A percentile compares a stretch with the other conserved stretches of the same genome.
phyloP scores from a whole-genome alignment of 64 coral and sea anemone species.

The Dendronephthya gigantea region DNA sequence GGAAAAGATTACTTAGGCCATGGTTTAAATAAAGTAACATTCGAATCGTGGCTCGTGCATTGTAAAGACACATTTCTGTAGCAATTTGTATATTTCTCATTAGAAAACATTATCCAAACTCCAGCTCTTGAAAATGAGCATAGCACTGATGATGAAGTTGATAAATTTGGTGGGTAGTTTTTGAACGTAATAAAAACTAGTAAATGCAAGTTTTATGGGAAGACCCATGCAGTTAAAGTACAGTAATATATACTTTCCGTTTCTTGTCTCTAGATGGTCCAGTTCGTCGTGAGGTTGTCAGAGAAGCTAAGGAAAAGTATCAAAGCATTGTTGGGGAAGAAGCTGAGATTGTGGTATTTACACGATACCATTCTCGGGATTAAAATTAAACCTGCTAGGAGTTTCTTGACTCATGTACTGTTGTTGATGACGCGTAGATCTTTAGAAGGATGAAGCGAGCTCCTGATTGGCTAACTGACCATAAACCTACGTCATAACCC shows the following conservation, averaged over 20 bases:
- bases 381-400: neutral
- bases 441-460: too few relatives aligned
- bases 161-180: neutral
- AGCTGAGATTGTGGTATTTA: conserved; percentile 63
- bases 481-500: too few relatives aligned
- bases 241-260: neutral
- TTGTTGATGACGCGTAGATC: too few relatives aligned
- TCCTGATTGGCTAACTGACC: too few relatives aligned
- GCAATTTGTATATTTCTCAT: neutral
- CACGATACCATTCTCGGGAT: too few relatives aligned
- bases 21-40: too few relatives aligned
- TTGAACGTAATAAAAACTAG: too few relatives aligned
- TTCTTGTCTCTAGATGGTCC: neutral
- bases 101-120: neutral
- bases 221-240: too few relatives aligned
- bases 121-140: neutral
- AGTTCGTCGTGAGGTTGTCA: conserved; percentile 21
- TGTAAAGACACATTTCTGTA: too few relatives aligned
- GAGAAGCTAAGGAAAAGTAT: conserved; percentile 67
- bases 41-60: too few relatives aligned
- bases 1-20: too few relatives aligned
- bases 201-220: too few relatives aligned
- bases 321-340: conserved; percentile 51
- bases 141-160: neutral
- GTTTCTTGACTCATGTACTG: neutral